Conservation (phyloP, 2,113 vertebrate genomes). For the Platichthys stellatus region DNA sequence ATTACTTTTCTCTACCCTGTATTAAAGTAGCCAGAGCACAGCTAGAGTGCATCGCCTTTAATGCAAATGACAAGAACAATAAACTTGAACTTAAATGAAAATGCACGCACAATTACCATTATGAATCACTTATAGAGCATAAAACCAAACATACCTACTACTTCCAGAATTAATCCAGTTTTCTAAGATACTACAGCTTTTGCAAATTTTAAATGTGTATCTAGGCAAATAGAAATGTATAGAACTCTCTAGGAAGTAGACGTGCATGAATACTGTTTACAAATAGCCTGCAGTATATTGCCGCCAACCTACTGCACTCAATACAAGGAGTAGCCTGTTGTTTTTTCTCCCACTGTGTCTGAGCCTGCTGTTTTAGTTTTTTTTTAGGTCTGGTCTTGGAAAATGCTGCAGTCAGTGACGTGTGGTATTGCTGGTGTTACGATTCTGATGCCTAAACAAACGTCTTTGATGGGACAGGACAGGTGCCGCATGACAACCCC, state of each 20-base stretch:
- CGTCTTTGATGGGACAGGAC: background rate
- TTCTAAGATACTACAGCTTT: too few relatives aligned
- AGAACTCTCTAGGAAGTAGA: background rate
- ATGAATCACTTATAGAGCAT: too few relatives aligned
- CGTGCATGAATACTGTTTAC: background rate
- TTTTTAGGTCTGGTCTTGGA: background rate
- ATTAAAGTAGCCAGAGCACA: background rate
- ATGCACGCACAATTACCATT: too few relatives aligned
- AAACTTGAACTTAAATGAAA: too few relatives aligned
- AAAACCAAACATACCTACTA: too few relatives aligned
- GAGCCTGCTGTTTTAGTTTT: background rate
- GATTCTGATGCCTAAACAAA: background rate
- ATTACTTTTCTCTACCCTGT: background rate
- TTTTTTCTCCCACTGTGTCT: too few relatives aligned
- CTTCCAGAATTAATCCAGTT: too few relatives aligned
- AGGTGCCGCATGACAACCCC: background rate
- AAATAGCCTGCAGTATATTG: constrained; percentile 17
- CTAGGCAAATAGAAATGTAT: background rate
- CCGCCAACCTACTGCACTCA: constrained; percentile 10
- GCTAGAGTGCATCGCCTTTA: background rate
- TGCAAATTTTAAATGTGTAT: too few relatives aligned
- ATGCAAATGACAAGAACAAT: background rate
- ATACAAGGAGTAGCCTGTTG: too few relatives aligned
- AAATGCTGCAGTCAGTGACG: background rate
- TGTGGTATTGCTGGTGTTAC: constrained; percentile 4